Evolutionary conservation across 92 coral and sea anemone species (phyloP).

Genomic region (Phymanthus crucifer): DNA sequence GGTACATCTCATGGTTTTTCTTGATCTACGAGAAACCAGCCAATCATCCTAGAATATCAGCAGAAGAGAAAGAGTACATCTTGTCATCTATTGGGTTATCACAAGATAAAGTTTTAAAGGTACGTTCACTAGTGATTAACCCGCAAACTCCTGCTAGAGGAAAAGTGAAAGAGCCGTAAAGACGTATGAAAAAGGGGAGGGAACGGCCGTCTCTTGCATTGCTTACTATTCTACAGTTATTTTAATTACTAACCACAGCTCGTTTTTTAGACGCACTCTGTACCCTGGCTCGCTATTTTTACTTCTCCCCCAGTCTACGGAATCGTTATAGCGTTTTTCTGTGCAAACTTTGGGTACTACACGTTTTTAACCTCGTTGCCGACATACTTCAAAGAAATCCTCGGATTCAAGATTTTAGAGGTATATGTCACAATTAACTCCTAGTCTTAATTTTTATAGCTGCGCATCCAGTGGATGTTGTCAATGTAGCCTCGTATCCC

Average conservation of each 20-base stretch:
- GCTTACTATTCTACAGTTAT: no score
- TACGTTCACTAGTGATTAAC: conserved; percentile 19
- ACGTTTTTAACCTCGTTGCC: conserved; percentile 86
- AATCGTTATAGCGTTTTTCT: conserved; percentile 59
- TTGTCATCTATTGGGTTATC: conserved; percentile 51
- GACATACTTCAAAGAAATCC: conserved; percentile 86
- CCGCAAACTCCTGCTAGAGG: not conserved
- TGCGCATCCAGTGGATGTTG: no score
- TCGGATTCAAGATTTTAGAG: conserved; percentile 69
- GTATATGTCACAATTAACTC: no score
- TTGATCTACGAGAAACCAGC: conserved; percentile 70
- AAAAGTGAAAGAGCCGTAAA: not conserved
- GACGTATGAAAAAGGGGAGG: no score
- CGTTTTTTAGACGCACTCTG: conserved; percentile 47
- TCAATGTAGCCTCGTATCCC: no score
- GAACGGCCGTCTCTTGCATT: not conserved
- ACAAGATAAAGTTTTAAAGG: conserved; percentile 57
- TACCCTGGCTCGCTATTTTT: conserved; percentile 79
- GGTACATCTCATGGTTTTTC: conserved; percentile 77
- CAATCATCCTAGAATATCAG: conserved; percentile 84
- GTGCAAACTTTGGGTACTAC: conserved; percentile 84
- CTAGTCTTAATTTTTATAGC: no score
- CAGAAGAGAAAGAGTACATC: conserved; percentile 76
- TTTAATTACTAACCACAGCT: not conserved
- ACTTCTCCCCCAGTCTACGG: conserved; percentile 85